Base-by-base conservation (phyloP, 2,888 invertebrate genomes). In the Mythimna ferrago region DNA sequence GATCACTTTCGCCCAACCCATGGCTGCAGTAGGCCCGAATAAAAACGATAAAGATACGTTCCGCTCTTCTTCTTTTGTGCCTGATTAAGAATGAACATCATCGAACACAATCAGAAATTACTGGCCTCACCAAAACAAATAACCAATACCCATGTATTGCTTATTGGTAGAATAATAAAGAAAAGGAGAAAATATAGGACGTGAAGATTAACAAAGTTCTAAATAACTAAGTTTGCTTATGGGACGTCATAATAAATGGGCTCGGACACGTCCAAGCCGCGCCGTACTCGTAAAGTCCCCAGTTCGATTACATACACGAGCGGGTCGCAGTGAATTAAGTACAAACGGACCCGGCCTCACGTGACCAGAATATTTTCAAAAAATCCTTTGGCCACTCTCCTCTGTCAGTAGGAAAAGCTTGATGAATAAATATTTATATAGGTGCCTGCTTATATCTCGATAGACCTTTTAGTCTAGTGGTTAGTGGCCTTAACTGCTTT, bases 241-340 rank as follows among this genome's bases (percentile, higher is more conserved):
- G 78, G 78, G 85, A 84, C 81, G 86, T 90, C 88, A 90, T 90
- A 89, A 89, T 89, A 90, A 89, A 89, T 86, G 87, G 84, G 84
- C 78, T 85, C 82, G 86, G 89, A 90, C 91, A 89, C 87, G 89
- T 88, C 85, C 87, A 86, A 87, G 88, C 86, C 81, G 85, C 88
- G 87, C 89, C 86, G 88, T 88, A 88, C 90, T 93, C 91, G 90
- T 92, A 91, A 92, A 92, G 91, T 90, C 89, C 88, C 86, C 88
- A 88, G 92, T 92, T 92, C 93, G 91, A 92, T 93, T 91, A 91
- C 91, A 88, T 87, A 91, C 90, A 91, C 90, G 90, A 89, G 87
- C 89, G 90, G 89, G 87, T 89, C 89, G 88, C 87, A 88, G 87
- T 89, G 91, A 92, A 91, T 93, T 93, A 93, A 93, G 91, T 92